phyloP scores from a whole-genome alignment of 2,888 invertebrate genomes.

The Cetonia aurata region DNA sequence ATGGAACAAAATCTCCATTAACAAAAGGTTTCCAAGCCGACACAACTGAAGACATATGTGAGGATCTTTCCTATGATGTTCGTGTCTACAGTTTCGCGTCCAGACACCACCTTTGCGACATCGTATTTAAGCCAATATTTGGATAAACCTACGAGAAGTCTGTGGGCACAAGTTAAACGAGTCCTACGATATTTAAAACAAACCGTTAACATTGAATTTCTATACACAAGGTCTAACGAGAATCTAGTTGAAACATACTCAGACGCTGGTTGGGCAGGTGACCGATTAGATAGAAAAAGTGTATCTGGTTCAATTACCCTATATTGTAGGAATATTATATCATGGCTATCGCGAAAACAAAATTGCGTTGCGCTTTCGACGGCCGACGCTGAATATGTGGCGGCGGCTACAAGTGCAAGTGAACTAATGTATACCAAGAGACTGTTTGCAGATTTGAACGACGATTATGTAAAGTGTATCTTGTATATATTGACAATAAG shows the following conservation, averaged over 20 bases:
- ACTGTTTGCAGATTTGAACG: constrained; percentile 17
- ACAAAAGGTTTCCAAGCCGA: neutral
- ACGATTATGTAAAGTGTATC: constrained; percentile 1
- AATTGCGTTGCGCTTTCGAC: constrained; percentile 7
- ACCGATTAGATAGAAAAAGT: constrained; percentile 8
- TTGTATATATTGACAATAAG: constrained; percentile 25
- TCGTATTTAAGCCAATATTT: constrained; percentile 9
- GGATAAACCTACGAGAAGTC: constrained; percentile 5
- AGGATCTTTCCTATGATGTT: constrained; percentile 49
- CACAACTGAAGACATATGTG: neutral
- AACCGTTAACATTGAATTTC: constrained; percentile 1
- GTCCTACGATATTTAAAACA: constrained; percentile 18
- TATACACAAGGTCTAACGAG: constrained; percentile 2
- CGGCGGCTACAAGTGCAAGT: constrained; percentile 20
- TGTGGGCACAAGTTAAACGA: constrained; percentile 6
- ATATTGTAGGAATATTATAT: constrained; percentile 4
- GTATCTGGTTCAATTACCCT: constrained; percentile 4
- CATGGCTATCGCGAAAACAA: constrained; percentile 17
- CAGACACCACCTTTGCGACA: constrained; percentile 12
- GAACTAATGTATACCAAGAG: constrained; percentile 18
- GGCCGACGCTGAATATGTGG: too few relatives aligned
- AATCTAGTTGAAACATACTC: constrained; percentile 1
- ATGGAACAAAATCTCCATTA: neutral
- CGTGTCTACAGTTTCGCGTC: constrained; percentile 15
- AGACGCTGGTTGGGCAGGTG: constrained; percentile 18